Percentiles rank a stretch among this genome's conserved stretches.
Evolutionary conservation across 2,113 vertebrate genomes (phyloP).

Genomic region (Agapornis roseicollis): DNA sequence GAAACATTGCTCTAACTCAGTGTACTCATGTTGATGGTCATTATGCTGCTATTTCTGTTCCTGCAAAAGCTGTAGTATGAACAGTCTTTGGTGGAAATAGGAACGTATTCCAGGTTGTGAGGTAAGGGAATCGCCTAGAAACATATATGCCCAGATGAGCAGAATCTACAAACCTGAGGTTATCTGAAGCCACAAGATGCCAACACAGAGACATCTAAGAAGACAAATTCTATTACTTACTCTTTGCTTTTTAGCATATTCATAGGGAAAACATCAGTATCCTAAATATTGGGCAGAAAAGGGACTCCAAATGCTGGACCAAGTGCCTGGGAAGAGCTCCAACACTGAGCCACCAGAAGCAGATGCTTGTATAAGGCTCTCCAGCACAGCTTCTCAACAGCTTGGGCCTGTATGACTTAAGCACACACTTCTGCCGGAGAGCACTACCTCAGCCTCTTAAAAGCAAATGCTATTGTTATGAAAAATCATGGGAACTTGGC

Average conservation of each 20-base stretch:
- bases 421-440: neutral
- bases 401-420: neutral
- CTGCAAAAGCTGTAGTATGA: neutral
- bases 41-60: neutral
- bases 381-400: neutral
- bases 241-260: neutral
- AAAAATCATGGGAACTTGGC: neutral
- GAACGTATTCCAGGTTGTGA: neutral
- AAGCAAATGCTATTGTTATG: neutral
- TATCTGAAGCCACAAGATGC: neutral
- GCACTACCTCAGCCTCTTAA: neutral
- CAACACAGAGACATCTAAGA: neutral
- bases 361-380: neutral
- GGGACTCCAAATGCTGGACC: neutral
- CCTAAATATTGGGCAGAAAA: neutral
- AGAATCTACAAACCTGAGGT: neutral
- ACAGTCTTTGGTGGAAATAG: neutral
- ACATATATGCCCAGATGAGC: neutral
- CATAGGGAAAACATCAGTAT: neutral
- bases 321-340: neutral
- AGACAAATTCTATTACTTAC: neutral
- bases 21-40: neutral
- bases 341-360: neutral
- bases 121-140: neutral
- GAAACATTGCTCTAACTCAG: neutral